Evolutionary conservation across 2,797 vertebrate species (phyloP).

Genomic region (Leuciscus waleckii): DNA sequence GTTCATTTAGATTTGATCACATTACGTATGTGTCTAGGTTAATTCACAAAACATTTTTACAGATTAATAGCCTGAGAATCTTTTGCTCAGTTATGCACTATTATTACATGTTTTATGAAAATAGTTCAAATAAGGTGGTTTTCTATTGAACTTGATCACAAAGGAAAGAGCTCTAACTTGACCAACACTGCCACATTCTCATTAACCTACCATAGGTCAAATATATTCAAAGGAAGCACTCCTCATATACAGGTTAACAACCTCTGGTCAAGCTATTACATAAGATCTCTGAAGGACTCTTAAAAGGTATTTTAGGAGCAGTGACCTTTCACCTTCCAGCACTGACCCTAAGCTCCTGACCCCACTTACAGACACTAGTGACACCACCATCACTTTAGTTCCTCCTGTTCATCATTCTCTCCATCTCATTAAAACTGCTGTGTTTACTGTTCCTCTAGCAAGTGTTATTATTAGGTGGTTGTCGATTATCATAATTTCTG

Average conservation of each 20-base stretch:
- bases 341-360: conserved; percentile 76
- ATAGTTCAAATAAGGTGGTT: background rate
- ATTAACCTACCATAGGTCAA: conserved; percentile 68
- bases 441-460: conserved; percentile 30
- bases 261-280: conserved; percentile 74
- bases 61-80: background rate
- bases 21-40: background rate
- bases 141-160: background rate
- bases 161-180: background rate
- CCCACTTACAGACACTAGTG: conserved; percentile 76
- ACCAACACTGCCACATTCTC: conserved; percentile 55
- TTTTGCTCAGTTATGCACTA: background rate
- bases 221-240: conserved; percentile 62
- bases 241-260: conserved; percentile 66
- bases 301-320: conserved; percentile 83
- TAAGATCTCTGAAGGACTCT: conserved; percentile 79
- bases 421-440: conserved; percentile 49
- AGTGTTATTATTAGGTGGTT: conserved; percentile 4
- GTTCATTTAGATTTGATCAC: too few species aligned
- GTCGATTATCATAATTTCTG: background rate
- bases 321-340: conserved; percentile 74
- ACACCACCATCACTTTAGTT: conserved; percentile 61
- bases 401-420: conserved; percentile 5
- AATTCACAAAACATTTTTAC: background rate
- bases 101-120: background rate